These are phyloP conservation scores for Dromaius novaehollandiae DNA, from an alignment of 2,113 vertebrate genomes.

Conservation along the genomic window DNA sequence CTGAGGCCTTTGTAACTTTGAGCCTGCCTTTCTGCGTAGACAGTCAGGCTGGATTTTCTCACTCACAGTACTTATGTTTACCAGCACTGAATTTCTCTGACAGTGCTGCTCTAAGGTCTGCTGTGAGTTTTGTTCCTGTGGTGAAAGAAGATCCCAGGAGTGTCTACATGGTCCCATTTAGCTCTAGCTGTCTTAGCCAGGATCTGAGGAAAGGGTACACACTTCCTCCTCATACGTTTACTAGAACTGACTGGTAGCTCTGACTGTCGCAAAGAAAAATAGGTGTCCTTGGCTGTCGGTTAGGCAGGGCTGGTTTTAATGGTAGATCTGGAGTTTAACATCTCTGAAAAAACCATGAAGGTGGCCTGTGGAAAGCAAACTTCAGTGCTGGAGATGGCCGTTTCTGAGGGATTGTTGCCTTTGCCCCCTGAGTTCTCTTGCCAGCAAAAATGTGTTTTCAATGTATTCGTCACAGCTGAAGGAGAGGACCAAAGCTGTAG, in stretches of 20 bases:
- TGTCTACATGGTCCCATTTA: background rate
- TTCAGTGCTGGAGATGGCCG: background rate
- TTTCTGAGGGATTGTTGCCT: background rate
- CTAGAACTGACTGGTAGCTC: background rate
- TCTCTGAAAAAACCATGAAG: background rate
- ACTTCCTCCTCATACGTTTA: accelerated
- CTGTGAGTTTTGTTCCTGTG: background rate
- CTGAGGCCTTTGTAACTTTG: background rate
- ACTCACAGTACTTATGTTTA: background rate
- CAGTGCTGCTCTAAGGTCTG: background rate
- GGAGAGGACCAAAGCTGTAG: background rate
- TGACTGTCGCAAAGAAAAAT: background rate
- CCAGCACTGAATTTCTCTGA: background rate
- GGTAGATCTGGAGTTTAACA: background rate
- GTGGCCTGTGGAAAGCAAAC: background rate
- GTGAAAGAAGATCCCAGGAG: background rate
- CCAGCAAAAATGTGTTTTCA: background rate
- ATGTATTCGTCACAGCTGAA: background rate
- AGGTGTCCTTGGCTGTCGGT: background rate
- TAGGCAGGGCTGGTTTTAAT: background rate
- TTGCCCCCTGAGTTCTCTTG: background rate
- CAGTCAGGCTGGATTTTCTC: background rate
- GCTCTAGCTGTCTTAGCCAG: background rate
- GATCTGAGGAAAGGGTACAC: background rate
- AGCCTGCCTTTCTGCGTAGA: background rate